These are phyloP conservation scores for Umimayanthus kanabou DNA, from an alignment of 92 coral and sea anemone genomes.

Conservation along the genomic window DNA sequence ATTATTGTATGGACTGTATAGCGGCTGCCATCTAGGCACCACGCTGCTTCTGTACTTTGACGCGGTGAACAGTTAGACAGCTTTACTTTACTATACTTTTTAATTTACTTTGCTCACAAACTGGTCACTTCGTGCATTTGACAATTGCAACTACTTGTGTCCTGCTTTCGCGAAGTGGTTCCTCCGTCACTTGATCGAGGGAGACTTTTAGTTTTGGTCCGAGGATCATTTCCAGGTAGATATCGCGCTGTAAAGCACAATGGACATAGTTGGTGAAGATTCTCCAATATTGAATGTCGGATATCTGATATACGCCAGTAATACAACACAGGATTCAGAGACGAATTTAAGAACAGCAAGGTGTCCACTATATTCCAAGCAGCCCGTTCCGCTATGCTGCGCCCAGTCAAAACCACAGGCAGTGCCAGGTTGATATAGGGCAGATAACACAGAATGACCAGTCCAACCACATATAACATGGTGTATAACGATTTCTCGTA, in stretches of 20 bases:
- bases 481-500: constrained; percentile 51
- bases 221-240: background rate
- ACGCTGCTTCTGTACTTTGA: too few species aligned
- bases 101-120: background rate
- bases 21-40: too few species aligned
- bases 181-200: background rate
- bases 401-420: constrained; percentile 50
- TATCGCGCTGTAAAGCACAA: background rate
- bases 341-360: constrained; percentile 54
- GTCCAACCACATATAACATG: constrained; percentile 54
- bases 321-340: constrained; percentile 54
- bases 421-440: constrained; percentile 50
- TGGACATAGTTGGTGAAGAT: background rate
- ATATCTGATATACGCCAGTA: constrained; percentile 65
- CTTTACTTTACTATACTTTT: too few species aligned
- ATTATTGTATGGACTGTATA: too few species aligned
- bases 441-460: constrained; percentile 51
- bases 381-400: constrained; percentile 45
- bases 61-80: too few species aligned
- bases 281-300: constrained; percentile 27
- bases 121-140: background rate
- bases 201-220: background rate
- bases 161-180: background rate
- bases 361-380: constrained; percentile 53
- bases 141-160: background rate